Evolutionary conservation across 2,113 vertebrate species (phyloP), one percentile per base, ranked within the genome.

Genomic region (Bolborhynchus lineola): DNA sequence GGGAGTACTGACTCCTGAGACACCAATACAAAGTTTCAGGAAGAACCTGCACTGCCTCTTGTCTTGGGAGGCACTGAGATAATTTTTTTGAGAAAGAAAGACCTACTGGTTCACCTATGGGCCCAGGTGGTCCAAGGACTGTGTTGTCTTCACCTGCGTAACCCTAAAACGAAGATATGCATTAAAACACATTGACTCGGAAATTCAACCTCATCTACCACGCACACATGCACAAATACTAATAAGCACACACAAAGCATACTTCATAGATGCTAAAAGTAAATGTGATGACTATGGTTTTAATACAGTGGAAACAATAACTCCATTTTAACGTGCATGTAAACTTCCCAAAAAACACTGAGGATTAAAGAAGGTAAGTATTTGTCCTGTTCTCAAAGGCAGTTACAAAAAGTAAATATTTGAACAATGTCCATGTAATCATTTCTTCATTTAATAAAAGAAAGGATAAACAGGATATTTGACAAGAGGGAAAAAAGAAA

Each of bases 51-150:
- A 87, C 15, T 94, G 20, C 6, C 41, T 95, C 74, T 90, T 78
- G 37, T 88, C 71, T 94, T 93, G 46, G 94, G 62, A 90, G 69
- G 42, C 46, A 90, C 50, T 50, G 95, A 93, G 78, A 91, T 86
- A 98, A 97, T 93, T 96, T 96, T 95, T 93, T 97, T 84, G 93
- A 96, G 98, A 98, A 99, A 98, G 98, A 99, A 99, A 99, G 98
- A 99, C 99, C 99, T 99, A 99, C 99, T 99, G 99, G 99, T 99
- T 99, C 99, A 99, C 99, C 99, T 99, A 98, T 99, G 98, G 99
- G 98, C 98, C 99, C 99, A 94, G 98, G 98, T 63, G 97, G 98
- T 99, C 99, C 99, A 74, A 98, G 97, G 65, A 98, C 97, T 96
- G 96, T 98, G 94, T 96, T 99, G 95, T 99, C 99, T 93, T 99